Conservation (phyloP, 2,888 invertebrate species). For the Hyles lineata region DNA sequence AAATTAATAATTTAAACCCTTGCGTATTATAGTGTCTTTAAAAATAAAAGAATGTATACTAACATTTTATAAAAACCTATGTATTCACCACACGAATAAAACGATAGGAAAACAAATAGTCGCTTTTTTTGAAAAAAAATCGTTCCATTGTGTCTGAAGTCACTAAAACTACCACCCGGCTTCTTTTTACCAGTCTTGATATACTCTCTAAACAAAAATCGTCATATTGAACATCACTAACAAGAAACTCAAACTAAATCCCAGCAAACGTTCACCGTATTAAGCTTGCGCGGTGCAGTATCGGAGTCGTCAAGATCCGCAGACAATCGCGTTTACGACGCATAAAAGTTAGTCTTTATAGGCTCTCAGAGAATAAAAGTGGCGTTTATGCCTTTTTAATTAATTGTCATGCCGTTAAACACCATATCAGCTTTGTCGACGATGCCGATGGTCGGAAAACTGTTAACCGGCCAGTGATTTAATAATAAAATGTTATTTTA, state of each 20-base stretch:
- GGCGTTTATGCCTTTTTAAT: conserved; percentile 84
- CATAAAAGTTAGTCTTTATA: conserved; percentile 86
- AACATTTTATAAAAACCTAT: no score
- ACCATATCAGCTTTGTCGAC: conserved; percentile 79
- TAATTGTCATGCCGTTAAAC: conserved; percentile 82
- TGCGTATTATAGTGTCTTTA: no score
- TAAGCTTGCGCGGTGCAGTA: conserved; percentile 58
- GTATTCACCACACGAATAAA: no score
- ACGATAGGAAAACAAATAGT: no score
- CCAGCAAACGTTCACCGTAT: conserved; percentile 40
- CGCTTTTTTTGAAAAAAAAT: no score
- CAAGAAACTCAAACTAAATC: background rate
- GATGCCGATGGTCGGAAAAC: conserved; percentile 77
- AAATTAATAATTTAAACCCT: no score
- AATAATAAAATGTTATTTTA: conserved; percentile 77
- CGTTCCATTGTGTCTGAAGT: no score
- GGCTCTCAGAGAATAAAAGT: conserved; percentile 82
- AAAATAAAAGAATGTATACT: no score
- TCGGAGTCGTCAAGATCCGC: conserved; percentile 73
- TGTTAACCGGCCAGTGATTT: conserved; percentile 79
- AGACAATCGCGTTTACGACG: conserved; percentile 85
- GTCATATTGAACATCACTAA: no score
- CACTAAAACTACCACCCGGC: no score
- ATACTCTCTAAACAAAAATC: no score
- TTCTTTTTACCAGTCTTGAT: no score